Evolutionary conservation across 2,797 vertebrate species (phyloP), one percentile per base, ranked within the genome.

Genomic region (Peromyscus eremicus): DNA sequence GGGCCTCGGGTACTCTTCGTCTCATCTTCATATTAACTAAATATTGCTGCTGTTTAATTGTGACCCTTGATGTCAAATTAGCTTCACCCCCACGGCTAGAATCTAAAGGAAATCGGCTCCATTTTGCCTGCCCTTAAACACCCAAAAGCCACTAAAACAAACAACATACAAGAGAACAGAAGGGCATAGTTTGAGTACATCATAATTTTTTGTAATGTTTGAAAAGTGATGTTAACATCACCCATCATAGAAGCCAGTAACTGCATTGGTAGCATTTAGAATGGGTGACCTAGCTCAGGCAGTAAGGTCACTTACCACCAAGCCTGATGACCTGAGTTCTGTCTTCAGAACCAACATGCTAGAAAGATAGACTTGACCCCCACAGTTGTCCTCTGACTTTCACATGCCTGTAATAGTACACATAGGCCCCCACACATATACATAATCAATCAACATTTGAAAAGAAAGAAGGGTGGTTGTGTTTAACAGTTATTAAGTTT

Each of bases 61-160:
- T 91, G 91, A 86, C 32, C 55, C 14, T 49, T 89, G 80, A 64
- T 90, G 84, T 70, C 27, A 96, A 93, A 93, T 91, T 81, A 94
- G 70, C 19, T 49, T 93, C 9, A 71, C 43, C 34, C n/a, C 34
- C 43, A 89, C 68, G 81, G 32, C 71, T 75, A 64, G 60, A 93
- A 70, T 91, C 23, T 60, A 19, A 94, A 92, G 55, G 46, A 88
- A 95, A 88, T 29, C 49, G 49, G 32, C 37, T 75, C 46, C 82
- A 29, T 9, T 91, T 52, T 76, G 17, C 46, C 73, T 25, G 96
- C 29, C 43, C 70, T 94, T 86, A 82, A 94, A 87, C 37, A 89
- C 76, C 2, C 9, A 40, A 62, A 52, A 6, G 19, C 5, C 17
- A 88, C 14, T 82, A 77, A 95, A 95, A 87, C 21, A 94, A 93